Percentiles rank a stretch among this genome's conserved stretches.
Evolutionary conservation across 2,113 vertebrate genomes (phyloP).

Genomic region (Cyphomyrus discorhynchus): DNA sequence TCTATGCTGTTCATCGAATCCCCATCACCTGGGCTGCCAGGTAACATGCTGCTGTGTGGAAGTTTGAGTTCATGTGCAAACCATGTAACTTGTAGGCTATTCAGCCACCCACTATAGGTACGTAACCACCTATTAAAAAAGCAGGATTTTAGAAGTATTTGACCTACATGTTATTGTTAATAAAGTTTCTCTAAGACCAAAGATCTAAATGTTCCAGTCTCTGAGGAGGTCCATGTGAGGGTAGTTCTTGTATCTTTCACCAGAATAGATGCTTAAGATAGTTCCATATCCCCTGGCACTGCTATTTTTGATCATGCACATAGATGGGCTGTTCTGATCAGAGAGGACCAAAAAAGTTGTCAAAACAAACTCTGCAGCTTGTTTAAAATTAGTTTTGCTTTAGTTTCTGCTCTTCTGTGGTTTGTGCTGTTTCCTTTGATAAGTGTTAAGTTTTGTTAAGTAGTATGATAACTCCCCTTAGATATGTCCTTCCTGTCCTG

Average conservation of each 20-base stretch:
- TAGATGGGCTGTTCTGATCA: background rate
- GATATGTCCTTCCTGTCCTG: background rate
- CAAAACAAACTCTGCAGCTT: background rate
- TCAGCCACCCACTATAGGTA: background rate
- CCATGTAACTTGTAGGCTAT: background rate
- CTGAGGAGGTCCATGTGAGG: background rate
- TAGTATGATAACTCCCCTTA: background rate
- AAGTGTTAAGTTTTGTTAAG: background rate
- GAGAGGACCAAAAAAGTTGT: background rate
- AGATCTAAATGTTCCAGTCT: background rate
- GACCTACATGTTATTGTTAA: background rate
- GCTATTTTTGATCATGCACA: background rate
- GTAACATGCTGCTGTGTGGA: constrained; percentile 45
- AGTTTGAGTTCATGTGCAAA: background rate
- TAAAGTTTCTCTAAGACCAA: background rate
- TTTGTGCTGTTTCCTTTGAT: background rate
- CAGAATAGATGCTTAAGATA: background rate
- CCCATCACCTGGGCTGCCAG: constrained; percentile 92
- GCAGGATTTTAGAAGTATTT: background rate
- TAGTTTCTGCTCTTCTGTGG: background rate
- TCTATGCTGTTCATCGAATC: constrained; percentile 86
- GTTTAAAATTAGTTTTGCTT: background rate
- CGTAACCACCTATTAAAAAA: background rate
- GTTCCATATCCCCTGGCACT: background rate
- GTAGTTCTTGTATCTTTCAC: background rate